These are phyloP conservation scores for Calidris pugnax DNA, from an alignment of 2,113 vertebrate species.

Conservation along the genomic window DNA sequence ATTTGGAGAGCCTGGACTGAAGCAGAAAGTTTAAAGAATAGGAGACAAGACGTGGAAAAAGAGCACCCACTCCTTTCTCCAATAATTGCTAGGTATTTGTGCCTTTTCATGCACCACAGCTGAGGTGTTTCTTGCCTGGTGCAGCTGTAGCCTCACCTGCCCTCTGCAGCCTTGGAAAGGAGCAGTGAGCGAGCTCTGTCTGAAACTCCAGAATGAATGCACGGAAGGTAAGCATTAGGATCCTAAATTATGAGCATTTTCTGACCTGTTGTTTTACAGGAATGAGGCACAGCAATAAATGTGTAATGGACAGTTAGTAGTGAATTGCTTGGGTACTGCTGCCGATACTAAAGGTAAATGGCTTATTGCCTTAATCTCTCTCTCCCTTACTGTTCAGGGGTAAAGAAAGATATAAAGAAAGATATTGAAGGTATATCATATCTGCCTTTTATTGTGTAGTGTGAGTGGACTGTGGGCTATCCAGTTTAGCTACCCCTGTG, in stretches of 20 bases:
- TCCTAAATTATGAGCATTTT: neutral
- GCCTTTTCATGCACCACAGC: neutral
- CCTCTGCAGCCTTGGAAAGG: neutral
- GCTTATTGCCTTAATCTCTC: neutral
- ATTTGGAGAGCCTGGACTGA: neutral
- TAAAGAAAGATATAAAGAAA: neutral
- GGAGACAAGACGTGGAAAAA: neutral
- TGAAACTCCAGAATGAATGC: neutral
- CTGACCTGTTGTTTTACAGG: neutral
- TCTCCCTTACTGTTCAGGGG: neutral
- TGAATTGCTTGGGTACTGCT: neutral
- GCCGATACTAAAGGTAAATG: neutral
- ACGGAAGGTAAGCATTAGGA: neutral
- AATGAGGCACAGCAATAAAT: neutral
- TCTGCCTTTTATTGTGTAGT: neutral
- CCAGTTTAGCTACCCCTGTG: neutral
- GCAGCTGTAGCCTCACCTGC: neutral
- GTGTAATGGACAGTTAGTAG: neutral
- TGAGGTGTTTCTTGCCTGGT: neutral
- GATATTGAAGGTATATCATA: neutral
- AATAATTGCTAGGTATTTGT: neutral
- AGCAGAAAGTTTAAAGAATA: neutral
- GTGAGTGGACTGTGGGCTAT: neutral
- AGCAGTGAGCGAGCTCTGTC: neutral
- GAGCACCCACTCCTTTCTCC: neutral